phyloP scores from a whole-genome alignment of 2,113 vertebrate genomes.

The Sander lucioperca region DNA sequence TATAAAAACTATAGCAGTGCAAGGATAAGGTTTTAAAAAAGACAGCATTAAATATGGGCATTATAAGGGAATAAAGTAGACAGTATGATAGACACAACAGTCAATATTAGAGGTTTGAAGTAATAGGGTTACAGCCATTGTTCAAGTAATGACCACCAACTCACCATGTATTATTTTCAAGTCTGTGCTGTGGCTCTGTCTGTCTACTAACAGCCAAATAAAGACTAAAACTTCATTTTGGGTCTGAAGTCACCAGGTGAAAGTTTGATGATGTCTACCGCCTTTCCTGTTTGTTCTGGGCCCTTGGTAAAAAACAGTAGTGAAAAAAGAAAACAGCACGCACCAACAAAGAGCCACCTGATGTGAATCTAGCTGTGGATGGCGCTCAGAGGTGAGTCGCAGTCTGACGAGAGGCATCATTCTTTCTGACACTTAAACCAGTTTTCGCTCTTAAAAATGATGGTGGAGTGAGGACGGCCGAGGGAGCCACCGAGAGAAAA shows the following conservation, averaged over 20 bases:
- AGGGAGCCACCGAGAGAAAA: slow-evolving; percentile 48
- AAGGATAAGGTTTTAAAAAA: too few species aligned
- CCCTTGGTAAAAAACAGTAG: slow-evolving; percentile 36
- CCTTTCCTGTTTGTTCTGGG: slow-evolving; percentile 46
- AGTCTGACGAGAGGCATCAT: slow-evolving; percentile 74
- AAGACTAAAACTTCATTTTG: slow-evolving; percentile 19
- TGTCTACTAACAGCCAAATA: not conserved
- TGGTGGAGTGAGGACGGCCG: slow-evolving; percentile 42
- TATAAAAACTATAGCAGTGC: too few species aligned
- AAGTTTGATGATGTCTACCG: slow-evolving; percentile 32
- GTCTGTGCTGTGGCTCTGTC: not conserved
- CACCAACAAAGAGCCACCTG: slow-evolving; percentile 38
- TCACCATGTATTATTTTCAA: not conserved
- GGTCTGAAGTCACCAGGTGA: slow-evolving; percentile 20
- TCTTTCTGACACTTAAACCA: slow-evolving; percentile 83
- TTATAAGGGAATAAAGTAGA: too few species aligned
- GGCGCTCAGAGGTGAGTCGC: slow-evolving; percentile 59
- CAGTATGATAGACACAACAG: too few species aligned
- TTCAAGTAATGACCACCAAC: not conserved
- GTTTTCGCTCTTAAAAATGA: slow-evolving; percentile 79
- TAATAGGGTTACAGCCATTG: too few species aligned
- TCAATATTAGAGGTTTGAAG: too few species aligned
- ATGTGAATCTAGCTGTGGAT: slow-evolving; percentile 70
- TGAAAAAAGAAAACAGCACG: slow-evolving; percentile 30
- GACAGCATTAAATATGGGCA: too few species aligned